Conservation (phyloP, 1,140 invertebrate genomes). For the Trachymyrmex septentrionalis region DNA sequence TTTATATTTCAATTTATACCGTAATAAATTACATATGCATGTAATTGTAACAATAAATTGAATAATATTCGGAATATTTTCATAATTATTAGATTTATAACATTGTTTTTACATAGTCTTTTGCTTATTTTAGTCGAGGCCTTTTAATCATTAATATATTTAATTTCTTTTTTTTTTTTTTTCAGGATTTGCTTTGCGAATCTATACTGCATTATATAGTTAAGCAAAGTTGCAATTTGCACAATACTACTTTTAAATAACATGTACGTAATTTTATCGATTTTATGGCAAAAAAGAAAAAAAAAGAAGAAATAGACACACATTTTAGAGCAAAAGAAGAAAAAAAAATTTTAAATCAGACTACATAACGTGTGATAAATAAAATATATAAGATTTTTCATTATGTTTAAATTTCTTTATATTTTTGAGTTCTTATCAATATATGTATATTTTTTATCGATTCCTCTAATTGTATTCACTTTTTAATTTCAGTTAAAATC, state of each 20-base stretch:
- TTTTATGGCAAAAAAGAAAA: slow-evolving; percentile 18
- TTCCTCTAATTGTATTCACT: neutral
- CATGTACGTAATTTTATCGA: slow-evolving; percentile 55
- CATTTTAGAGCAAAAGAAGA: neutral
- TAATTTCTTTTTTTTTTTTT: slow-evolving; percentile 4
- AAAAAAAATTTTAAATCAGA: neutral
- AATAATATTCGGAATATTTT: slow-evolving; percentile 37
- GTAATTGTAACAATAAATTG: neutral
- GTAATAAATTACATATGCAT: neutral
- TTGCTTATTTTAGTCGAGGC: slow-evolving; percentile 19
- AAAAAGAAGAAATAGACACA: neutral
- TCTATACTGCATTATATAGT: slow-evolving; percentile 76
- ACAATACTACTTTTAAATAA: slow-evolving; percentile 54
- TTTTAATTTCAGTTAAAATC: slow-evolving; percentile 23
- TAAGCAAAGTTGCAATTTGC: slow-evolving; percentile 70
- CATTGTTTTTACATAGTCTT: neutral
- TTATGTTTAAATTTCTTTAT: neutral
- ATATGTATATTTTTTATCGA: neutral
- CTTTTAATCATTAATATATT: slow-evolving; percentile 22
- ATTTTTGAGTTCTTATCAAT: neutral
- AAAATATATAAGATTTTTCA: slow-evolving; percentile 22
- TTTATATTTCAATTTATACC: slow-evolving; percentile 18
- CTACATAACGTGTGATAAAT: neutral
- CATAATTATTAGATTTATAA: slow-evolving; percentile 19
- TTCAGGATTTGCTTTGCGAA: slow-evolving; percentile 66